Evolutionary conservation across 2,113 vertebrate species (phyloP).

Genomic region (Leptobrachium ailaonicum): DNA sequence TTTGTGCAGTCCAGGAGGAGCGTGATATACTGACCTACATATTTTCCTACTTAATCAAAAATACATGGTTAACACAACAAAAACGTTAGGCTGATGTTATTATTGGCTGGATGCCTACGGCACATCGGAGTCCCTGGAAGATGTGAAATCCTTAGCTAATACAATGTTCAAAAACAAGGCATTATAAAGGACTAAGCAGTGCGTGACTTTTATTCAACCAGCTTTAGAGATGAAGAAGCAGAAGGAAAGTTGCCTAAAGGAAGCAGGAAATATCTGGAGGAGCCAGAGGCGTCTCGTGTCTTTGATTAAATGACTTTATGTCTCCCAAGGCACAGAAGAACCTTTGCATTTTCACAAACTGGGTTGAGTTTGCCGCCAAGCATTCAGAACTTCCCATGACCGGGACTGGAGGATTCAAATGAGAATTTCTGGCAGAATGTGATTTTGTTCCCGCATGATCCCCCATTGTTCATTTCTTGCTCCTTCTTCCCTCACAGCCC

Average conservation of each 20-base stretch:
- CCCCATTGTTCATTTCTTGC: too few species aligned
- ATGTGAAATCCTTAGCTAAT: neutral
- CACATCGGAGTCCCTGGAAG: neutral
- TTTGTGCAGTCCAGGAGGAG: neutral
- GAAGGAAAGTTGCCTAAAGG: neutral
- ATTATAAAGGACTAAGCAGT: neutral
- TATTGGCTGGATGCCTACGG: neutral
- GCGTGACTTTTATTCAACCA: neutral
- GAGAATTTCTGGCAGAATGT: neutral
- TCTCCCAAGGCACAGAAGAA: neutral
- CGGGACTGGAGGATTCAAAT: too few species aligned
- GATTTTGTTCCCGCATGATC: neutral
- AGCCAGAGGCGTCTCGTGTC: neutral
- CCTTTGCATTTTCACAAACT: neutral
- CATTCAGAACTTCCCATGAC: neutral
- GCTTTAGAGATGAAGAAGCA: neutral
- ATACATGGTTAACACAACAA: neutral
- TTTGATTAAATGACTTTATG: neutral
- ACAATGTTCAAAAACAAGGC: neutral
- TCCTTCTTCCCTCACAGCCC: too few species aligned
- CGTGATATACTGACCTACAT: too few species aligned
- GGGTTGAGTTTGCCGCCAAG: neutral
- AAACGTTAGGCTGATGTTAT: neutral
- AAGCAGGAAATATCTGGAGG: neutral
- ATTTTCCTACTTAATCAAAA: too few species aligned